Conservation (phyloP, 2,797 vertebrate species). For the Fistularia commersonii region DNA sequence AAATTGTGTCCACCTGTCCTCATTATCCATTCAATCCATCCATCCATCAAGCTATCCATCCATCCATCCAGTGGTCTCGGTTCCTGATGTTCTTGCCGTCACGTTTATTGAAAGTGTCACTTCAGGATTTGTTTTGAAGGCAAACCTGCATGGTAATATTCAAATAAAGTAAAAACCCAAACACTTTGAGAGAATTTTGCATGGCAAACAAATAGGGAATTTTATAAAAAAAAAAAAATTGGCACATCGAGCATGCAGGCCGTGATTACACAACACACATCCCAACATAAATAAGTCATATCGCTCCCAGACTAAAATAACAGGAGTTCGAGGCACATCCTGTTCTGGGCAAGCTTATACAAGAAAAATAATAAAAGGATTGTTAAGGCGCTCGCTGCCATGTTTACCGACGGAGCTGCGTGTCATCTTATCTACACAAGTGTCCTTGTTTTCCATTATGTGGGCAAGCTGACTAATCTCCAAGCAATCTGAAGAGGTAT, state of each 20-base stretch:
- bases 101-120: no score
- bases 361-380: conserved; percentile 1
- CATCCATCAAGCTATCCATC: no score
- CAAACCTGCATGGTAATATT: conserved; percentile 45
- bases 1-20: no score
- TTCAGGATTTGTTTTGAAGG: no score
- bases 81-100: no score
- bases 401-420: neutral
- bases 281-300: conserved; percentile 30
- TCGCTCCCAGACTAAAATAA: conserved; percentile 14
- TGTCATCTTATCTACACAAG: neutral
- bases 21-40: no score
- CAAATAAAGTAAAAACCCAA: conserved; percentile 50
- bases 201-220: conserved; percentile 61
- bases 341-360: conserved; percentile 24
- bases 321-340: conserved; percentile 11
- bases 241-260: conserved; percentile 8
- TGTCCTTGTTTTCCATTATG: conserved; percentile 1
- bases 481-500: conserved; percentile 2
- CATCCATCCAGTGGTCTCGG: no score
- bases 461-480: conserved; percentile 6
- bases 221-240: no score
- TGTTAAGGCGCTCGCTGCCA: neutral
- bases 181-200: conserved; percentile 46
- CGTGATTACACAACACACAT: conserved; percentile 44